Percentiles rank a stretch among this genome's conserved stretches.
Conservation (phyloP, 2,888 invertebrate species). For the Amblyjoppa proteus region DNA sequence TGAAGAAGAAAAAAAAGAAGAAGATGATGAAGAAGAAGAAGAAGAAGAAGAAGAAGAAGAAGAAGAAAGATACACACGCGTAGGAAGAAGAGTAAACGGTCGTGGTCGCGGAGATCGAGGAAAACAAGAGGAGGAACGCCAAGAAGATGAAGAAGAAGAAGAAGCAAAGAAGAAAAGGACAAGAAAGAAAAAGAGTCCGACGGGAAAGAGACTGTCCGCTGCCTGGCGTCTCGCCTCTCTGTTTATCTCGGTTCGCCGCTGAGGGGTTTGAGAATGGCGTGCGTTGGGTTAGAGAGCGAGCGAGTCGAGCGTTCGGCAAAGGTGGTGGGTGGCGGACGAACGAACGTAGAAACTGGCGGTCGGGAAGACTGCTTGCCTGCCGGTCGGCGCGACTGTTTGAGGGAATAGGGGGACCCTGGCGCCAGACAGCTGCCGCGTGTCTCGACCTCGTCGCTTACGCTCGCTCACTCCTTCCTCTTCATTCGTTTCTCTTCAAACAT, state of each 20-base stretch:
- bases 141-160: conserved; percentile 27
- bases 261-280: conserved; percentile 79
- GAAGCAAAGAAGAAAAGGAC: neutral
- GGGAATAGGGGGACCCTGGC: conserved; percentile 80
- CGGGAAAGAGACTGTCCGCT: conserved; percentile 25
- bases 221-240: conserved; percentile 44
- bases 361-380: conserved; percentile 44
- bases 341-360: conserved; percentile 16
- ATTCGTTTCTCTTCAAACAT: conserved; percentile 49
- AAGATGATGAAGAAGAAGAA: conserved; percentile 21
- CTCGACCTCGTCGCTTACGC: conserved; percentile 80
- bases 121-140: conserved; percentile 48
- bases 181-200: neutral
- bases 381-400: conserved; percentile 77
- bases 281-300: conserved; percentile 37
- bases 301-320: conserved; percentile 71
- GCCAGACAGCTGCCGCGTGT: conserved; percentile 83
- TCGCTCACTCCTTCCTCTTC: conserved; percentile 66
- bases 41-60: conserved; percentile 10
- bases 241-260: conserved; percentile 53
- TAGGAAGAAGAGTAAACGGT: conserved; percentile 47
- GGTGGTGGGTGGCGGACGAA: conserved; percentile 81
- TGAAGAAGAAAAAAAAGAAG: conserved; percentile 1
- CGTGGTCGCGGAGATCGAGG: conserved; percentile 17
- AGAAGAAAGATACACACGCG: conserved; percentile 29